Percentiles rank a stretch among this genome's conserved stretches.
Conservation (phyloP, 2,888 invertebrate genomes). For the Physocephala rufipes region DNA sequence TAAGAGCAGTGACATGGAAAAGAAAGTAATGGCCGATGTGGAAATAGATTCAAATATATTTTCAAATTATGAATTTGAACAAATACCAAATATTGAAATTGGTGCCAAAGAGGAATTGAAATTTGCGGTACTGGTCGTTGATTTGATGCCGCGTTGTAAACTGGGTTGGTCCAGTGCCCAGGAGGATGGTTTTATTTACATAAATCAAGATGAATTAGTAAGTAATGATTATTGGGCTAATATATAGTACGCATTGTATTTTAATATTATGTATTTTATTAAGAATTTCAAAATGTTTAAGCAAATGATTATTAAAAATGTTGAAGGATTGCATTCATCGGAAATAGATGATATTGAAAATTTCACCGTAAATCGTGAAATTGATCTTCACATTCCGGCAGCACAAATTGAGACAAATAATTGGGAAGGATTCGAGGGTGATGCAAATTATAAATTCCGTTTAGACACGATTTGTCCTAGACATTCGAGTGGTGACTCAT, state of each 20-base stretch:
- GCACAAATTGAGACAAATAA: conserved; percentile 19
- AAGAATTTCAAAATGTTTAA: conserved; percentile 31
- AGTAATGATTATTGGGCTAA: conserved; percentile 6
- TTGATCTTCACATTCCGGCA: conserved; percentile 41
- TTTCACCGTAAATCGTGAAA: conserved; percentile 41
- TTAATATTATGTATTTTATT: neutral
- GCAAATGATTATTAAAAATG: conserved; percentile 39
- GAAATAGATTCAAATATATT: conserved; percentile 43
- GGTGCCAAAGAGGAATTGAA: conserved; percentile 38
- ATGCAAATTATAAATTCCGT: conserved; percentile 45
- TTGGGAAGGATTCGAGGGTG: conserved; percentile 44
- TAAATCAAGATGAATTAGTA: conserved; percentile 41
- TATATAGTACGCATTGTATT: neutral
- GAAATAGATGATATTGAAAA: conserved; percentile 44
- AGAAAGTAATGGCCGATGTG: conserved; percentile 41
- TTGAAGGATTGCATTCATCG: conserved; percentile 41
- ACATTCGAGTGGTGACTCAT: neutral
- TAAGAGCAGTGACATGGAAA: conserved; percentile 41
- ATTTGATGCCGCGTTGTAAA: conserved; percentile 44
- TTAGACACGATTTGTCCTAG: conserved; percentile 44
- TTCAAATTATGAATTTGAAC: conserved; percentile 42
- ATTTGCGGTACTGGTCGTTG: conserved; percentile 41
- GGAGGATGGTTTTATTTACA: conserved; percentile 45
- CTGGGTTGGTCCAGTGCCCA: conserved; percentile 46
- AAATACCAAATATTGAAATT: conserved; percentile 42